Conservation (phyloP, 2,888 invertebrate genomes). For the Microctonus hyperodae region DNA sequence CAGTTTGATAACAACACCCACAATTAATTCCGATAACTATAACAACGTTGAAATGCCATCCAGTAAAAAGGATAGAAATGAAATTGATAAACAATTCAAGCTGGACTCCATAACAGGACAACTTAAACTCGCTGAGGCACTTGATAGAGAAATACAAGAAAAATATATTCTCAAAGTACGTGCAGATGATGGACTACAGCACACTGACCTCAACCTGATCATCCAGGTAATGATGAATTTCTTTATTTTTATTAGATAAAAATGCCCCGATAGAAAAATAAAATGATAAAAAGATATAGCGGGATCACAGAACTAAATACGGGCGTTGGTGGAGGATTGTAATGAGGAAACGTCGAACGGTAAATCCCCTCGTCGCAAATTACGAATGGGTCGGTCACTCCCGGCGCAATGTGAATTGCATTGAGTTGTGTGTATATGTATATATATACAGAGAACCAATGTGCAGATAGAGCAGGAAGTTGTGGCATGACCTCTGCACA, state of each 20-base stretch:
- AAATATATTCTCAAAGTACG: conserved; percentile 81
- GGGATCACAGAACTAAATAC: conserved; percentile 18
- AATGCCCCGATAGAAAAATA: neutral
- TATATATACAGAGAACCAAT: conserved; percentile 13
- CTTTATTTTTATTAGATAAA: neutral
- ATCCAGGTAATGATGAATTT: conserved; percentile 73
- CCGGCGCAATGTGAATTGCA: conserved; percentile 21
- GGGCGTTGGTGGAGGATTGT: conserved; percentile 16
- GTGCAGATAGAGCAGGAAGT: conserved; percentile 42
- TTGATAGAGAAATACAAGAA: conserved; percentile 84
- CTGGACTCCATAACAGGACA: conserved; percentile 77
- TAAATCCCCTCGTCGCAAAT: conserved; percentile 28
- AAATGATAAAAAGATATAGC: neutral
- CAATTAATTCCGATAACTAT: conserved; percentile 19
- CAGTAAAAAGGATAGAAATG: conserved; percentile 55
- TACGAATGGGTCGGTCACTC: conserved; percentile 32
- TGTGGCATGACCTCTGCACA: conserved; percentile 40
- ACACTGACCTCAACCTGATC: conserved; percentile 78
- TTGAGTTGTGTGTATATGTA: conserved; percentile 23
- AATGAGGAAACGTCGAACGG: conserved; percentile 26
- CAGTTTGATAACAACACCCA: conserved; percentile 67
- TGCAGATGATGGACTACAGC: conserved; percentile 89
- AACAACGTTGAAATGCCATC: conserved; percentile 26
- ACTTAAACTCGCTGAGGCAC: conserved; percentile 76
- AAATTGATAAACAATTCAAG: conserved; percentile 70